phyloP scores from a whole-genome alignment of 2,888 invertebrate species.

The Xylophagus ater region DNA sequence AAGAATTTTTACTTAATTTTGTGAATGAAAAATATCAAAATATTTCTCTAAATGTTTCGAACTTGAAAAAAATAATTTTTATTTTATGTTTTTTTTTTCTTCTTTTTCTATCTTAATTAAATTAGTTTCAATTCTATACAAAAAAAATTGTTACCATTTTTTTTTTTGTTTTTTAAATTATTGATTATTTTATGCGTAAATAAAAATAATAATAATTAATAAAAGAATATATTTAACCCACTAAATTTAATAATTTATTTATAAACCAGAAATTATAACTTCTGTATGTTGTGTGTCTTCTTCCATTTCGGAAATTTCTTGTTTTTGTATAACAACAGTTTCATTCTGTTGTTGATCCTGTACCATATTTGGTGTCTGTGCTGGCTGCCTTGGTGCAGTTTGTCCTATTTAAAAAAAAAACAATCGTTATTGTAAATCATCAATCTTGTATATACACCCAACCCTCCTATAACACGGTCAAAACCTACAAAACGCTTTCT shows the following conservation, averaged over 20 bases:
- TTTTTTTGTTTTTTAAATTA: no score
- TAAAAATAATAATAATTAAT: no score
- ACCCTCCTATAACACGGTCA: no score
- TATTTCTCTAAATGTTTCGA: no score
- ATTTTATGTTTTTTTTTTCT: not conserved
- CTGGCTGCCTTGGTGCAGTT: conserved; percentile 42
- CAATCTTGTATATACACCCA: no score
- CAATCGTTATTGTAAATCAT: not conserved
- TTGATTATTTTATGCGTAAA: no score
- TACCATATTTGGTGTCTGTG: conserved; percentile 18
- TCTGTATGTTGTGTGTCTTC: conserved; percentile 24
- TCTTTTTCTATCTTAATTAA: not conserved
- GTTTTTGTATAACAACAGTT: conserved; percentile 34
- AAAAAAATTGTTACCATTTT: no score
- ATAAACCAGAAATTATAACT: conserved; percentile 17
- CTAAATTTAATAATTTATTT: no score
- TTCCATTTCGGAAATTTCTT: conserved; percentile 36
- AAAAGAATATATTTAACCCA: no score
- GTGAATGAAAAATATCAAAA: no score
- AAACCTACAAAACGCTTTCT: no score
- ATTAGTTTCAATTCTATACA: not conserved
- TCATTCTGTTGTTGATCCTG: conserved; percentile 22
- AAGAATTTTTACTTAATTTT: no score
- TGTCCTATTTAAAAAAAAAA: conserved; percentile 24
- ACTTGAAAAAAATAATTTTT: not conserved